These are phyloP conservation scores for Heliconius nattereri DNA, from an alignment of 1,140 invertebrate genomes.

Conservation along the genomic window DNA sequence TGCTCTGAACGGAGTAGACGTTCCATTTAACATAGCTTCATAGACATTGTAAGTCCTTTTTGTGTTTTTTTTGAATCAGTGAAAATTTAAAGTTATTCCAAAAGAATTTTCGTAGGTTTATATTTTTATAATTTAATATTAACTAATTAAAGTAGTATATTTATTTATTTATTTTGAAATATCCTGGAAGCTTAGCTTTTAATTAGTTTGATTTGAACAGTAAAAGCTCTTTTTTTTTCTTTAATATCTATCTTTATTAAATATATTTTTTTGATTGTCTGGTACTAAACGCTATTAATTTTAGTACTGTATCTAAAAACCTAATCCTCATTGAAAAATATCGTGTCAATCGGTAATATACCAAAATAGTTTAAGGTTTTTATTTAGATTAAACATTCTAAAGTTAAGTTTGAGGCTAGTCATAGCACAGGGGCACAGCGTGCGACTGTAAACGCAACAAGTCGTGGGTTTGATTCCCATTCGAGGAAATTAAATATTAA, in stretches of 20 bases:
- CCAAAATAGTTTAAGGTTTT: no score
- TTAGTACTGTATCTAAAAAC: not conserved
- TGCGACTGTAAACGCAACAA: no score
- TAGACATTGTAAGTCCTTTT: not conserved
- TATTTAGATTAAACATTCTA: no score
- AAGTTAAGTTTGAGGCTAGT: no score
- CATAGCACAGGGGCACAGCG: no score
- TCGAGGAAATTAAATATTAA: no score
- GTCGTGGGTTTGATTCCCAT: no score
- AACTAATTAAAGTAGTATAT: no score
- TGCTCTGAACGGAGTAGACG: conserved; percentile 31
- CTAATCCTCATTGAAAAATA: not conserved
- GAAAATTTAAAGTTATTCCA: no score
- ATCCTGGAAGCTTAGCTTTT: no score
- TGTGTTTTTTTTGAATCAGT: not conserved
- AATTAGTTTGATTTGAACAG: not conserved
- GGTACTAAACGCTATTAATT: not conserved
- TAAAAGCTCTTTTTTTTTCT: not conserved
- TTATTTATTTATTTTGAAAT: no score
- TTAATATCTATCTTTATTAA: not conserved
- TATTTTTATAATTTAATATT: not conserved
- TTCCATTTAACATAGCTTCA: not conserved
- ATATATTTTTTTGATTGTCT: not conserved
- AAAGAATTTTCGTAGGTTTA: not conserved
- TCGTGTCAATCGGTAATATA: not conserved